These are phyloP conservation scores for Nemoura dubitans DNA, from an alignment of 2,888 invertebrate genomes.

Conservation along the genomic window DNA sequence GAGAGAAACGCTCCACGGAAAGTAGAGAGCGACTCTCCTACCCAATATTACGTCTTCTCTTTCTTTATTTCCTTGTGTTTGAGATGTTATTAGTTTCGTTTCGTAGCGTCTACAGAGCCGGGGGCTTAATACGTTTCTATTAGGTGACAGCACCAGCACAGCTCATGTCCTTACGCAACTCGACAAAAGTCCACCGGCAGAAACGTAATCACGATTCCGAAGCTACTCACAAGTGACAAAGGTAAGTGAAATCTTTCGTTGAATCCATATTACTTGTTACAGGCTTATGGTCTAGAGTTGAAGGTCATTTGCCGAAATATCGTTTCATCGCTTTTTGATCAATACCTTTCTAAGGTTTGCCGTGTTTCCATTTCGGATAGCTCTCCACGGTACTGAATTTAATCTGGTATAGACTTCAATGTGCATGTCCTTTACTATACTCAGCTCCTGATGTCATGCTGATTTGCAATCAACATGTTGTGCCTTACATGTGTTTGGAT, in stretches of 20 bases:
- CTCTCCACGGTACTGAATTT: no score
- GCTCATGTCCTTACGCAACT: background rate
- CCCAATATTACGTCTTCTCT: slow-evolving; percentile 12
- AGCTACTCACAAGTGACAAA: background rate
- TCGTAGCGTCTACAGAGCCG: slow-evolving; percentile 10
- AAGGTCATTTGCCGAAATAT: background rate
- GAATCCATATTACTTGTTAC: background rate
- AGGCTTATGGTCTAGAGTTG: background rate
- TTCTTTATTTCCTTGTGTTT: slow-evolving; percentile 12
- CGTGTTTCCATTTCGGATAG: no score
- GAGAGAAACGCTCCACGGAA: background rate
- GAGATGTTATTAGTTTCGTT: slow-evolving; percentile 12
- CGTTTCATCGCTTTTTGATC: background rate
- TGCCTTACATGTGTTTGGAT: no score
- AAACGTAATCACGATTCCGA: background rate
- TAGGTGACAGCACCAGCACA: slow-evolving; percentile 25
- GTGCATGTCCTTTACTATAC: no score
- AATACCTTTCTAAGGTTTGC: background rate
- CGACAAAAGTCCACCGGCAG: background rate
- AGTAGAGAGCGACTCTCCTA: background rate
- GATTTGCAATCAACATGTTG: no score
- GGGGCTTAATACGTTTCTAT: slow-evolving; percentile 27
- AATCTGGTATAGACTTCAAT: no score
- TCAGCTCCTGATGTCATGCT: no score
- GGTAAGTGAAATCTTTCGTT: background rate